phyloP scores from a whole-genome alignment of 2,888 invertebrate genomes.

The Bembecia ichneumoniformis region DNA sequence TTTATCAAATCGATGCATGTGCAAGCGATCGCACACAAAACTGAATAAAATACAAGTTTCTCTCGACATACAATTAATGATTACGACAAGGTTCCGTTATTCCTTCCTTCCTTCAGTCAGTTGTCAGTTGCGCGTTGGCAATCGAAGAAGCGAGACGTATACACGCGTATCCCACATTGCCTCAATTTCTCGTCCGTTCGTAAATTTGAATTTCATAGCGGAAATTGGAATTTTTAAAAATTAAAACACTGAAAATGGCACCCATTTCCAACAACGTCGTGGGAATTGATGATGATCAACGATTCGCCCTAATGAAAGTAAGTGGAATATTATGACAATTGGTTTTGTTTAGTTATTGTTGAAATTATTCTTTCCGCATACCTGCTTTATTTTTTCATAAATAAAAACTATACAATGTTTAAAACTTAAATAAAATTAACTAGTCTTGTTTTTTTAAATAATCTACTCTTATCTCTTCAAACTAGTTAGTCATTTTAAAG shows the following conservation, averaged over 20 bases:
- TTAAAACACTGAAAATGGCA: conserved; percentile 30
- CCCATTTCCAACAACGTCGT: conserved; percentile 56
- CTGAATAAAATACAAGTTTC: too few relatives aligned
- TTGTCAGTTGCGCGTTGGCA: neutral
- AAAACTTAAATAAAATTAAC: too few relatives aligned
- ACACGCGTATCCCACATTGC: neutral
- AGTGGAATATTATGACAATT: too few relatives aligned
- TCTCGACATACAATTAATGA: too few relatives aligned
- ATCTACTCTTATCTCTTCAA: too few relatives aligned
- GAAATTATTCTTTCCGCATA: too few relatives aligned
- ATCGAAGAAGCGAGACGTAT: neutral
- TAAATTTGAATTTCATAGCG: neutral
- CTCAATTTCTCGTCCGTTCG: neutral
- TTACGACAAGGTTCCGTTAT: too few relatives aligned
- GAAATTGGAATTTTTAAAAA: neutral
- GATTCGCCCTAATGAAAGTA: conserved; percentile 85
- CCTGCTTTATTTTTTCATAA: conserved; percentile 1
- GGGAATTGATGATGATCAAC: conserved; percentile 80
- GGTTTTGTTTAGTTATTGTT: neutral
- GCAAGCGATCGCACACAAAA: too few relatives aligned
- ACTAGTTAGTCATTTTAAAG: too few relatives aligned
- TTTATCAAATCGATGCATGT: too few relatives aligned
- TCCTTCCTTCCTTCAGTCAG: too few relatives aligned
- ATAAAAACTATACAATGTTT: conserved; percentile 1
- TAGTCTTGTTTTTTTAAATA: too few relatives aligned